Evolutionary conservation across 30 jellyfish, hydroid and myxozoan genomes (phyloP).

Genomic region (Hydra vulgaris): DNA sequence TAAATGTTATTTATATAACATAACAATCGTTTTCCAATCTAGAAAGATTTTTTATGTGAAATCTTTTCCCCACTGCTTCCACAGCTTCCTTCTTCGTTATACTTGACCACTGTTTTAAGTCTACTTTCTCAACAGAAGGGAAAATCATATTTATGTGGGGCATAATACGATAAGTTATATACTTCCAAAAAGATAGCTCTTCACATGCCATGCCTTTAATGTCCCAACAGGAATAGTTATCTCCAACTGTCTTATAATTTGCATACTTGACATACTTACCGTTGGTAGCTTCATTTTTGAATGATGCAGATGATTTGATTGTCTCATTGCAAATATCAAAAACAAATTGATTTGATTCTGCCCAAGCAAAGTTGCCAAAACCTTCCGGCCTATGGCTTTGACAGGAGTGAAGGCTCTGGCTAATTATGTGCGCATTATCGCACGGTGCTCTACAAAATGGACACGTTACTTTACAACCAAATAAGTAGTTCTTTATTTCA

Average conservation of each 20-base stretch:
- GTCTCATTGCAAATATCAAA: neutral
- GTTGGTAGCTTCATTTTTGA: constrained; percentile 1
- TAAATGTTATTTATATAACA: neutral
- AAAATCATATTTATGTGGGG: neutral
- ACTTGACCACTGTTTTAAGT: neutral
- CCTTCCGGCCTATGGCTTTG: constrained; percentile 13
- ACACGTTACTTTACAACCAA: constrained; percentile 9
- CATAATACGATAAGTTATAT: constrained; percentile 5
- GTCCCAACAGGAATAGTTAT: constrained; percentile 1
- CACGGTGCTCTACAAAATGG: constrained; percentile 11
- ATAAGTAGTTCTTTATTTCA: neutral
- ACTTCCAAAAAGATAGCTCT: neutral
- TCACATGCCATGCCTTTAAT: constrained; percentile 1
- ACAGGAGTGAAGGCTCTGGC: neutral
- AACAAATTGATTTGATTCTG: neutral
- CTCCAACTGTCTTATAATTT: neutral
- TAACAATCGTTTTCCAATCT: neutral
- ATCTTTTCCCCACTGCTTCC: neutral
- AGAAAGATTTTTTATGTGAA: neutral
- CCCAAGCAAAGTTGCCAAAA: constrained; percentile 2
- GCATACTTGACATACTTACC: neutral
- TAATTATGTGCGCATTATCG: neutral
- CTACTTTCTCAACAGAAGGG: neutral
- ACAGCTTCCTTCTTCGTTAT: neutral
- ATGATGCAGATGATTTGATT: neutral